Conservation (phyloP, 1,140 invertebrate species). For the Drosophila ironensis region DNA sequence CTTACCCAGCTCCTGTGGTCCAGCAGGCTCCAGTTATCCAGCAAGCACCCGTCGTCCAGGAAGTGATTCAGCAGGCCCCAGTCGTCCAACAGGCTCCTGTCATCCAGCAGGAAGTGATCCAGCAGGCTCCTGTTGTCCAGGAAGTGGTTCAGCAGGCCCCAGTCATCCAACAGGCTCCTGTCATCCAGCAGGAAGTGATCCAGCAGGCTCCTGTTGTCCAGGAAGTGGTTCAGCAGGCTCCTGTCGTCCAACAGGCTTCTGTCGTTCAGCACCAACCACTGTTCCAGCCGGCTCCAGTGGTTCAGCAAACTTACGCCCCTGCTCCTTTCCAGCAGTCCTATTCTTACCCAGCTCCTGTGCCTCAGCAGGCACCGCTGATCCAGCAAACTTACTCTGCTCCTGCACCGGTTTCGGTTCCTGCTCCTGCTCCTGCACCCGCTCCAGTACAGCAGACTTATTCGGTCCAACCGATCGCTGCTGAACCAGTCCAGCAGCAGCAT, state of each 20-base stretch:
- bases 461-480: too few relatives aligned
- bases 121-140: background rate
- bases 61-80: slow-evolving; percentile 11
- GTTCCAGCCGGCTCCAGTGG: slow-evolving; percentile 18
- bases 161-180: slow-evolving; percentile 1
- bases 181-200: slow-evolving; percentile 3
- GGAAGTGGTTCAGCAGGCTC: background rate
- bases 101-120: background rate
- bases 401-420: slow-evolving; percentile 9
- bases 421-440: slow-evolving; percentile 24
- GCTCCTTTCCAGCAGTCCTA: slow-evolving; percentile 1
- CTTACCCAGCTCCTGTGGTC: slow-evolving; percentile 6
- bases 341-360: slow-evolving; percentile 4
- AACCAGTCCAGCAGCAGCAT: slow-evolving; percentile 21
- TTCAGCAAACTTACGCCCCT: slow-evolving; percentile 23
- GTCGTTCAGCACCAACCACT: background rate
- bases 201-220: slow-evolving; percentile 4
- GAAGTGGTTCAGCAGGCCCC: slow-evolving; percentile 14
- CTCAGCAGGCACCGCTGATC: background rate
- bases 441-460: slow-evolving; percentile 5
- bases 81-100: slow-evolving; percentile 3
- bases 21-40: background rate
- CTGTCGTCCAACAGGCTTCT: slow-evolving; percentile 6
- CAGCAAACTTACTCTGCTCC: slow-evolving; percentile 22
- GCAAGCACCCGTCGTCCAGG: background rate